Conservation (phyloP, 1,140 invertebrate species). For the Diploscapter pachys region DNA sequence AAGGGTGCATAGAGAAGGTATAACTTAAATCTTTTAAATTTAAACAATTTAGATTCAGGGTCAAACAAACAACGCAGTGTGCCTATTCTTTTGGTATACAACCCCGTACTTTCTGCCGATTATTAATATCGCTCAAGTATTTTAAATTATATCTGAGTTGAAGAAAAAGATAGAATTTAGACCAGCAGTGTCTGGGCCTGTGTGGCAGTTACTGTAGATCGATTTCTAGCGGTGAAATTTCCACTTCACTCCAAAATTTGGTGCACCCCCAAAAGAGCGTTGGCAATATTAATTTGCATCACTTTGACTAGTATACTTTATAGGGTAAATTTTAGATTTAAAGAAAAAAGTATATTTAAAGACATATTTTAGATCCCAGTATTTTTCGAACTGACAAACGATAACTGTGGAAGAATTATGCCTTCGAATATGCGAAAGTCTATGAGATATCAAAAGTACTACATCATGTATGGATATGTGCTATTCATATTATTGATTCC, state of each 20-base stretch:
- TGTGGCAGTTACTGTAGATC: conserved; percentile 55
- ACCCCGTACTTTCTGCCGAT: conserved; percentile 9
- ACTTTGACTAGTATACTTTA: conserved; percentile 29
- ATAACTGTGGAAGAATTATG: conserved; percentile 49
- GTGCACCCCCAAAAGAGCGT: conserved; percentile 39
- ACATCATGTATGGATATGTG: conserved; percentile 56
- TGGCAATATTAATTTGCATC: conserved; percentile 28
- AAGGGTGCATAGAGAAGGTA: conserved; percentile 46
- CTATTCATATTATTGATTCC: conserved; percentile 49
- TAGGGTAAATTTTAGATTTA: conserved; percentile 10
- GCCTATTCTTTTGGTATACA: conserved; percentile 56
- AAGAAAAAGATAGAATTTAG: conserved; percentile 42
- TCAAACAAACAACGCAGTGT: conserved; percentile 35
- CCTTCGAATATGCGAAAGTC: conserved; percentile 44
- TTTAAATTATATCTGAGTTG: conserved; percentile 40
- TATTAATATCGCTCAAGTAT: conserved; percentile 44
- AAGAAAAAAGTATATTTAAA: background rate
- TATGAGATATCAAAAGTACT: conserved; percentile 47
- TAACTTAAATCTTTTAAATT: background rate
- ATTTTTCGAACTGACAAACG: conserved; percentile 35
- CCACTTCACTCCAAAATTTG: conserved; percentile 48
- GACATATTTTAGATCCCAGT: background rate
- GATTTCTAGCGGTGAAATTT: conserved; percentile 53
- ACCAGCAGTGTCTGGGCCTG: conserved; percentile 57
- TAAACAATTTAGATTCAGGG: conserved; percentile 26